Evolutionary conservation across 2,113 vertebrate genomes (phyloP), one percentile per base, ranked within the genome.

Genomic region (Neofelis nebulosa): DNA sequence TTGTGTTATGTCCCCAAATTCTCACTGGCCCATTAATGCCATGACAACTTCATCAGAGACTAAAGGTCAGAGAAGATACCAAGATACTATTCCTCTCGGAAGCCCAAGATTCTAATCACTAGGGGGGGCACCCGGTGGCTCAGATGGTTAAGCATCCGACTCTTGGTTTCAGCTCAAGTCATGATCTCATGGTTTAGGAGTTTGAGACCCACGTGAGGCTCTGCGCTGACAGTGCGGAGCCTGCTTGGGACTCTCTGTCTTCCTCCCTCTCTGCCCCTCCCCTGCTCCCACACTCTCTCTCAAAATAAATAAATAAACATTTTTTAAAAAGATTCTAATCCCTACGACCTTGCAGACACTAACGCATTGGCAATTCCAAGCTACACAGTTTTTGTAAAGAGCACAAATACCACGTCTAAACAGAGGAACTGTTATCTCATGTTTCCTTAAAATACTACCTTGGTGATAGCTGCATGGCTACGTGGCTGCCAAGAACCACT

Each of bases 391-490:
- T 23, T 61, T 63, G 8, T 29, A 79, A 71, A 41, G 48, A 80
- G 16, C 48, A 94, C 79, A 89, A 55, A 82, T 27, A 25, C 14
- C 50, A 27, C 10, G 31, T n/a, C 36, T 86, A 8, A 84, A 76
- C 10, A 73, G 45, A 85, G 15, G 19, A 79, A 33, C 5, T 29
- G 25, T 29, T n/a, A 18, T 63, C 15, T 90, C 80, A 27, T 15
- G 38, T n/a, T 9, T 79, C 52, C 76, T 81, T 76, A 81, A 83
- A 74, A 84, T 63, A 41, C 41, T 57, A 18, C 33, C n/a, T 52
- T 0, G 0, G 48, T n/a, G 45, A 23, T 50, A 71, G 50, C 12
- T 50, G 16, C 15, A 4, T 16, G 38, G 68, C 21, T 50, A 18
- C 5, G 10, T 16, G 27, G 45, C 25, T 27, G 80, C 33, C 13